Evolutionary conservation across 2,888 invertebrate species (phyloP).

Genomic region (Pyrrhosoma nymphula): DNA sequence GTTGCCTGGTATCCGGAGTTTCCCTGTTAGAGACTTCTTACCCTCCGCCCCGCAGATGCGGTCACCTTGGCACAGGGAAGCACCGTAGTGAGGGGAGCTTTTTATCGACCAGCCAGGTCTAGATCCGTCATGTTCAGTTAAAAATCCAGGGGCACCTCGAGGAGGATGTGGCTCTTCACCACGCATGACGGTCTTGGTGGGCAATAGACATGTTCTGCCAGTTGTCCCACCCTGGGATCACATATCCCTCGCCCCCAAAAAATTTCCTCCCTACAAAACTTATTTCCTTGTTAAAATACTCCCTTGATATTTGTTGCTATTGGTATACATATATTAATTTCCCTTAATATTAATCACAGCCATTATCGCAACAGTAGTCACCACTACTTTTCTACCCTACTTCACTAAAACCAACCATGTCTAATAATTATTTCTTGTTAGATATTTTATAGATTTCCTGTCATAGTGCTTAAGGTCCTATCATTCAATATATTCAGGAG

Average conservation of each 20-base stretch:
- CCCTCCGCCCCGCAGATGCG: not conserved
- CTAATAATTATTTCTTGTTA: no score
- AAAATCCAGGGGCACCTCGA: constrained; percentile 21
- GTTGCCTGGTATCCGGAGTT: not conserved
- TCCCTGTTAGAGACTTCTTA: not conserved
- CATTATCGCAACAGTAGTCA: no score
- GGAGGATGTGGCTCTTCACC: constrained; percentile 33
- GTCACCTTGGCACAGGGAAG: not conserved
- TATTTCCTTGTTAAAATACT: no score
- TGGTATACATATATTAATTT: no score
- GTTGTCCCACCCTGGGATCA: not conserved
- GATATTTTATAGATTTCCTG: no score
- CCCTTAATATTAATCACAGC: no score
- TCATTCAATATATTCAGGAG: no score
- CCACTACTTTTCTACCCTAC: no score
- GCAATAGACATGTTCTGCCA: not conserved
- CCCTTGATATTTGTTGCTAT: no score
- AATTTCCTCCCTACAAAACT: no score
- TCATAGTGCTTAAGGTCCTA: no score
- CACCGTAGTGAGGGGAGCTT: not conserved
- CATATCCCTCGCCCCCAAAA: not conserved
- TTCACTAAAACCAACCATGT: no score
- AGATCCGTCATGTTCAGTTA: not conserved
- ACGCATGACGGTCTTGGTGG: not conserved
- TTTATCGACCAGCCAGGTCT: constrained; percentile 37